phyloP scores from a whole-genome alignment of 2,113 vertebrate genomes.

The Crypturellus undulatus region DNA sequence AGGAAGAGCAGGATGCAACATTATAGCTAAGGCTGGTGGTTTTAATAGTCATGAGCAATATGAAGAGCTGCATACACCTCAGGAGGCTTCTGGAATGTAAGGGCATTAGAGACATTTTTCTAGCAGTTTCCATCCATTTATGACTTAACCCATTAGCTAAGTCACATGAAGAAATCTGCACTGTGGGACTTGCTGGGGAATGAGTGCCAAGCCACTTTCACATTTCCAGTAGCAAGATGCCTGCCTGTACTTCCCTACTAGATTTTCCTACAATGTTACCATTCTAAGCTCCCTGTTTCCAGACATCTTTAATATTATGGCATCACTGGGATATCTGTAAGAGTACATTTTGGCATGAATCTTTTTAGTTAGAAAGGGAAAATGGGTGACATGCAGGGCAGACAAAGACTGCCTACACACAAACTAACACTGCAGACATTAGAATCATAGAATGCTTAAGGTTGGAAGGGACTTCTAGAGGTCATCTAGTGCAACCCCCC shows the following conservation, averaged over 20 bases:
- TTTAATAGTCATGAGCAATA: not conserved
- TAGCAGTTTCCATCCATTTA: not conserved
- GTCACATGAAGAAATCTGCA: not conserved
- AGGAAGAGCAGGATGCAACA: not conserved
- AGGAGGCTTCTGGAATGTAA: not conserved
- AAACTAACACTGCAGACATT: not conserved
- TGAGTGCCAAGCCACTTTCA: not conserved
- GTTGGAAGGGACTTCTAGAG: too few species aligned
- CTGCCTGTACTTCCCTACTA: not conserved
- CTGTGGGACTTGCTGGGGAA: not conserved
- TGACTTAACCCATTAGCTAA: not conserved
- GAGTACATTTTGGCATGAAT: not conserved
- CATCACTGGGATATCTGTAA: too few species aligned
- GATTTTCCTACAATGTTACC: not conserved
- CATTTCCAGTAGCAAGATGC: not conserved
- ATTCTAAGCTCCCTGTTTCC: not conserved
- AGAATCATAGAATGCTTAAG: not conserved
- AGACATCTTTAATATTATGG: not conserved
- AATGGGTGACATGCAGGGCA: not conserved
- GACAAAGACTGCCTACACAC: not conserved
- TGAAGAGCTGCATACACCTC: not conserved
- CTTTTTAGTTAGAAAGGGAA: not conserved
- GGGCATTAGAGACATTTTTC: not conserved
- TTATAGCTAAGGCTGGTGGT: not conserved
- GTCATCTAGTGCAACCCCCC: too few species aligned